Percentiles rank a stretch among this genome's conserved stretches.
These are phyloP conservation scores for Manis javanica DNA, from an alignment of 2,797 vertebrate genomes.

Conservation along the genomic window DNA sequence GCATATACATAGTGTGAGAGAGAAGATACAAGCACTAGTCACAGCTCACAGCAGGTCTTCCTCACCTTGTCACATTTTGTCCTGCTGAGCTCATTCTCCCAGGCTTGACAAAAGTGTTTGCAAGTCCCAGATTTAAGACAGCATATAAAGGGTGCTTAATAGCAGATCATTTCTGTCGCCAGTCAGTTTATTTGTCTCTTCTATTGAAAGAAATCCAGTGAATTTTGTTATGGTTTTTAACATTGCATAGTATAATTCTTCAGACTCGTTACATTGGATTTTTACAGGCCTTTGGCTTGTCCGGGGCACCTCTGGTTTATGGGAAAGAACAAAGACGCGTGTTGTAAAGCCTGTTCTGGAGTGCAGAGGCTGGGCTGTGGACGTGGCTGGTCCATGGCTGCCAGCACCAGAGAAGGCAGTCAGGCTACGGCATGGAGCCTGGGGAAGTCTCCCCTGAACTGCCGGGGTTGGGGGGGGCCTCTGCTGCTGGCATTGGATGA, in stretches of 20 bases:
- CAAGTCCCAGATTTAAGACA: not conserved
- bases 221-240: not conserved
- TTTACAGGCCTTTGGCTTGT: not conserved
- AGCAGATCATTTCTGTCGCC: not conserved
- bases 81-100: not conserved
- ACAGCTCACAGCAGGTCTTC: accelerated
- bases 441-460: too few relatives aligned
- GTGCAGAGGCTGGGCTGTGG: accelerated
- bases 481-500: accelerated
- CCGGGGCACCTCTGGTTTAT: not conserved
- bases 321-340: not conserved
- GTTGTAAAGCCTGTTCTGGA: not conserved
- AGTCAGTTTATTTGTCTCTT: not conserved
- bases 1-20: accelerated
- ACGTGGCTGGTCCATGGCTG: accelerated
- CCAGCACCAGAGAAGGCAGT: too few relatives aligned
- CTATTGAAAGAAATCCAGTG: not conserved
- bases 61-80: too few relatives aligned
- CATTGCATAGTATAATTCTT: accelerated
- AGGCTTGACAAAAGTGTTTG: accelerated
- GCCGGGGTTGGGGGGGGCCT: accelerated
- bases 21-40: accelerated
- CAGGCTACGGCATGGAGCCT: too few relatives aligned
- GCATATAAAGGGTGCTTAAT: accelerated
- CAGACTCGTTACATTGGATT: not conserved